These are phyloP conservation scores for Cyphomyrus plagiostoma DNA, from an alignment of 2,113 vertebrate species.

Conservation along the genomic window DNA sequence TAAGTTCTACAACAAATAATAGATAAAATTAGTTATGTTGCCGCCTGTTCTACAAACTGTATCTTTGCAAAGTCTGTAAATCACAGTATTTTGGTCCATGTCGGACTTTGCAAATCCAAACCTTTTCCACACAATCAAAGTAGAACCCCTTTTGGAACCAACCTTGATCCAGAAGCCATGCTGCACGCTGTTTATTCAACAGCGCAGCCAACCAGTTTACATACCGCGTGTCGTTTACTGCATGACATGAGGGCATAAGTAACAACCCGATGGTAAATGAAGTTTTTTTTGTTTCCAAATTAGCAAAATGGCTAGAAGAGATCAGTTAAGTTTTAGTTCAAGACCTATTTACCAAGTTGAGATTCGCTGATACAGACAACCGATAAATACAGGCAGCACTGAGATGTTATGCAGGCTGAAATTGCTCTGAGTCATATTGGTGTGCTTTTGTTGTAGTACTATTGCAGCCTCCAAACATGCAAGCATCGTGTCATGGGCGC, in stretches of 20 bases:
- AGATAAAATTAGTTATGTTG: background rate
- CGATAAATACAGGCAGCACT: background rate
- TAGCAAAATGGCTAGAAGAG: background rate
- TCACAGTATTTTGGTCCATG: background rate
- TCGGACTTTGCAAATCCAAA: background rate
- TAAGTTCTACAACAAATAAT: background rate
- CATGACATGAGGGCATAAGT: background rate
- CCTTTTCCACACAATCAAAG: background rate
- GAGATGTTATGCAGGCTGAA: background rate
- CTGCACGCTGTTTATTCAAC: background rate
- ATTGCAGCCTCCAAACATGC: background rate
- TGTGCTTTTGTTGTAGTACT: background rate
- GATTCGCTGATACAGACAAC: background rate
- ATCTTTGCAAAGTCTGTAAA: background rate
- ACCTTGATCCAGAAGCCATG: background rate
- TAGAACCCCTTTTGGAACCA: background rate
- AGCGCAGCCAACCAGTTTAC: background rate
- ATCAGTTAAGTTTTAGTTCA: background rate
- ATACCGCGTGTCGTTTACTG: background rate
- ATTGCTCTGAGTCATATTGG: background rate
- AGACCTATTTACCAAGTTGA: background rate
- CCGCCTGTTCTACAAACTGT: background rate
- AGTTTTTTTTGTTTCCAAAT: background rate
- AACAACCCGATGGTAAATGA: background rate
- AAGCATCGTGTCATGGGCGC: background rate